Evolutionary conservation across 2,888 invertebrate species (phyloP), one percentile per base, ranked within the genome.

Genomic region (Eretmocerus hayati): DNA sequence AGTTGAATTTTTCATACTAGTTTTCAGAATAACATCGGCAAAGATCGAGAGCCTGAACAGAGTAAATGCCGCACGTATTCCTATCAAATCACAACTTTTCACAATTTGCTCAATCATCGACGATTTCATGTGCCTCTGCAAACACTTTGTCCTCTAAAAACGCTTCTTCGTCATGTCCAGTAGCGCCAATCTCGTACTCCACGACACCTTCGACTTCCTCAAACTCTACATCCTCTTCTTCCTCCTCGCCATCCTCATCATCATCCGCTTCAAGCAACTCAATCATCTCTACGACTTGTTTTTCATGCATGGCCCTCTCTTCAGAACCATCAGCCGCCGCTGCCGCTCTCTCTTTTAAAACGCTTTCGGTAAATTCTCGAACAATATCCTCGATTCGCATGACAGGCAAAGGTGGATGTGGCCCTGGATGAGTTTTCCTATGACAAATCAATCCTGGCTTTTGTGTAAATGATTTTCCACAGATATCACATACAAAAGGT

Each of bases 341-440:
- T 13, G 20, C 21, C 20, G 23, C 8, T 23, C 33, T 20, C 15
- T 20, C 40, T 15, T 49, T 43, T 9, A 48, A 19, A n/a, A 44
- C 46, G 18, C 58, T 61, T 3, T 64, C 67, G 1, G 69, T 69
- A 22, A 71, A 69, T 26, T 71, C 65, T 43, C 67, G 67, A 4
- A 71, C 71, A 22, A 70, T 62, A 44, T 71, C 69, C 0, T 67
- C 71, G 36, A 71, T 71, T 1, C 70, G 71, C 71, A 71, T 71
- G 2, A 71, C 71, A 1, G 71, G 71, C 8, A 71, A 48, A 0
- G 71, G 71, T 0, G 71, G 71, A 53, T 69, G 70, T 0, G 59
- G 57, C 0, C 71, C 71, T 1, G 70, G 71, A 48, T 71, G 71
- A 5, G 68, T 71, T 40, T 71, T 71, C 23, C 71, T 60, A 38